phyloP scores from a whole-genome alignment of 2,113 vertebrate species.

The Chaenocephalus aceratus region DNA sequence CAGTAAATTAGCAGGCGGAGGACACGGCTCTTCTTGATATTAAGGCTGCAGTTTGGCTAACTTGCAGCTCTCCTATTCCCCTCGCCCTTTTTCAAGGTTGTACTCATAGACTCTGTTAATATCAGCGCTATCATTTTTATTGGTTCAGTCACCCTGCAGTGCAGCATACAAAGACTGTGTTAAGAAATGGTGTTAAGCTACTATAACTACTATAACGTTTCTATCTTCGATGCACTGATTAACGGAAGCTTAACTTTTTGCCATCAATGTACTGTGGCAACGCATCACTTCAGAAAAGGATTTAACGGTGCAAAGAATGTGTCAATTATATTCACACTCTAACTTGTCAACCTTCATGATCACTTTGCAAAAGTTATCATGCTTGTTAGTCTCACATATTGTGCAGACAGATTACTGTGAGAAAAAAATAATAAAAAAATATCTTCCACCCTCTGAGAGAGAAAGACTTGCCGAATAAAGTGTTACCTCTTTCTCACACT shows the following conservation, averaged over 20 bases:
- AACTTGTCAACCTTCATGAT: background rate
- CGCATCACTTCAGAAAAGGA: background rate
- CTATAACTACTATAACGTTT: background rate
- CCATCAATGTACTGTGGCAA: background rate
- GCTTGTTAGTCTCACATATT: slow-evolving; percentile 14
- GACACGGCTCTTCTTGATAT: background rate
- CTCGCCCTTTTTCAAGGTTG: background rate
- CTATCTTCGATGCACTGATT: background rate
- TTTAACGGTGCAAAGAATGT: background rate
- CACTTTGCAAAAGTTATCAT: slow-evolving; percentile 12
- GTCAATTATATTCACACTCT: slow-evolving; percentile 6
- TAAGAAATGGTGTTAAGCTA: background rate
- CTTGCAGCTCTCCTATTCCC: background rate
- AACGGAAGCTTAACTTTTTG: background rate
- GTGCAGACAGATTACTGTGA: background rate
- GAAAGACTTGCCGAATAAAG: background rate
- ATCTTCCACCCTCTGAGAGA: background rate
- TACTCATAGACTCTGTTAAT: background rate
- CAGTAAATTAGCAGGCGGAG: background rate
- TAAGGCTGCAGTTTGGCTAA: background rate
- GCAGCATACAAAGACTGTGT: slow-evolving; percentile 2
- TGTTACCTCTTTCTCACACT: background rate
- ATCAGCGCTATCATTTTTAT: slow-evolving; percentile 2
- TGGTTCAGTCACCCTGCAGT: background rate
- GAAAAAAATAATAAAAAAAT: slow-evolving; percentile 21